Evolutionary conservation across 2,888 invertebrate species (phyloP).

Genomic region (Bembecia ichneumoniformis): DNA sequence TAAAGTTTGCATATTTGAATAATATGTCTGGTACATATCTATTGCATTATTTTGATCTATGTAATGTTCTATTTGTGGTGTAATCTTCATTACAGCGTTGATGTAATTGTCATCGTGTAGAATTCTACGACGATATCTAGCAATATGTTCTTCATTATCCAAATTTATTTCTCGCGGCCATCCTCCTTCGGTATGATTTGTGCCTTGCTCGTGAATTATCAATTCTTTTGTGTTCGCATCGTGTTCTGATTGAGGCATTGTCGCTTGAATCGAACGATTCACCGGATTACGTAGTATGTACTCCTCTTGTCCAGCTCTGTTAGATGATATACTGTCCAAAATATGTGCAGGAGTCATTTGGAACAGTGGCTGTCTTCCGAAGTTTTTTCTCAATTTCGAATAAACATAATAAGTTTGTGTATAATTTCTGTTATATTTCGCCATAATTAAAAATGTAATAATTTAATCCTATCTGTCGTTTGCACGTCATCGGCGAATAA

Average conservation of each 20-base stretch:
- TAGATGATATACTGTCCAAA: conserved; percentile 51
- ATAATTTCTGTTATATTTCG: conserved; percentile 16
- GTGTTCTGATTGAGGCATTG: conserved; percentile 54
- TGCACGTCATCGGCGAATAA: neutral
- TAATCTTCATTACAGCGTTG: conserved; percentile 72
- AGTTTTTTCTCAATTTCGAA: conserved; percentile 57
- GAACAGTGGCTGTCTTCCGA: conserved; percentile 66
- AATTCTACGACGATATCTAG: conserved; percentile 81
- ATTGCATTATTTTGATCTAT: conserved; percentile 85
- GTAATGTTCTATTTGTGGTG: conserved; percentile 74
- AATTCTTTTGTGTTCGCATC: conserved; percentile 75
- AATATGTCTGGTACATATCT: conserved; percentile 85
- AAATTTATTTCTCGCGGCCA: conserved; percentile 85
- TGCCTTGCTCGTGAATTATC: conserved; percentile 72
- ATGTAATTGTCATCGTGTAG: conserved; percentile 85
- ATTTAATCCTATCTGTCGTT: no score
- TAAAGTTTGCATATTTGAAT: conserved; percentile 63
- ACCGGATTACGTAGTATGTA: conserved; percentile 69
- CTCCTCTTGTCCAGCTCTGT: conserved; percentile 42
- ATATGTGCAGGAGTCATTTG: conserved; percentile 48
- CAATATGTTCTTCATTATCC: conserved; percentile 78
- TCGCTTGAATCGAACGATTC: conserved; percentile 57
- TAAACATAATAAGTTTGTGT: conserved; percentile 53
- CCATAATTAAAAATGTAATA: conserved; percentile 9
- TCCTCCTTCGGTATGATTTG: conserved; percentile 85